Percentiles rank a stretch among this genome's conserved stretches.
phyloP scores from a whole-genome alignment of 2,797 vertebrate genomes.

The Pseudotriccus pelzelni region DNA sequence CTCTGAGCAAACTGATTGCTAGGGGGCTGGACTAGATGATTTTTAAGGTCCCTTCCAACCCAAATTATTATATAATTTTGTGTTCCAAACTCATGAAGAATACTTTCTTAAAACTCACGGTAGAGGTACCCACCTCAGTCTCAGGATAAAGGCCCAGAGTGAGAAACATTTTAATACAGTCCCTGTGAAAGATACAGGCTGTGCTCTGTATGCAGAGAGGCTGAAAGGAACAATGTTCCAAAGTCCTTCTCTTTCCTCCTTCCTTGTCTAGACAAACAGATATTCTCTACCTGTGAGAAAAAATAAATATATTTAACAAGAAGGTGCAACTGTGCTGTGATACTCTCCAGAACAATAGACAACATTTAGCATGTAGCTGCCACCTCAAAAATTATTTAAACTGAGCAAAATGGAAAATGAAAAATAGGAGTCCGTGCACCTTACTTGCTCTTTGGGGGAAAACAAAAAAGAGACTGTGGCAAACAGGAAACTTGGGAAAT shows the following conservation, averaged over 20 bases:
- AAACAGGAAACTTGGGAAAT: not conserved
- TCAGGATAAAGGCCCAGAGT: not conserved
- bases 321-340: not conserved
- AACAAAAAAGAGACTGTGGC: accelerated
- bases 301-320: not conserved
- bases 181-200: not conserved
- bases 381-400: not conserved
- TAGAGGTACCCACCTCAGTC: not conserved
- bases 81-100: not conserved
- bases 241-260: not conserved
- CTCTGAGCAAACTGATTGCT: not conserved
- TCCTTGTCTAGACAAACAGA: not conserved
- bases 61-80: not conserved
- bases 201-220: not conserved
- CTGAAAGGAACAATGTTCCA: accelerated
- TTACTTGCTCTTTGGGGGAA: not conserved
- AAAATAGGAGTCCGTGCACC: not conserved
- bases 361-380: not conserved
- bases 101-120: not conserved
- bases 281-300: not conserved
- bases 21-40: not conserved
- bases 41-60: not conserved
- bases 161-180: not conserved
- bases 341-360: not conserved
- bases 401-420: not conserved